These are phyloP conservation scores for Spodoptera litura DNA, from an alignment of 1,140 invertebrate species.

Conservation along the genomic window DNA sequence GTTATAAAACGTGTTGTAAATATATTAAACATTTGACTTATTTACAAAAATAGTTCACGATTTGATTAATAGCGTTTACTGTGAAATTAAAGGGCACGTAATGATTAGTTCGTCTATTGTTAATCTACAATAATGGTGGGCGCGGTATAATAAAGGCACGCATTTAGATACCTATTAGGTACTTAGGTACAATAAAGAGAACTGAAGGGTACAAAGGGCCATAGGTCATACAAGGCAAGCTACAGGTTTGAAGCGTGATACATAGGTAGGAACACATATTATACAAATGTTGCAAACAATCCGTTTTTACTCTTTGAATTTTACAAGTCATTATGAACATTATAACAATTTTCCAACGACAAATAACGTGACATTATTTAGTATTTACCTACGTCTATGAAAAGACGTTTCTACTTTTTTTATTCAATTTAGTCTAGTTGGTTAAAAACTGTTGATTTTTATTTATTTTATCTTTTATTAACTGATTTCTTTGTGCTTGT, in stretches of 20 bases:
- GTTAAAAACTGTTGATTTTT: not conserved
- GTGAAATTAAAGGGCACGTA: too few relatives aligned
- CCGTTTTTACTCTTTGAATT: too few relatives aligned
- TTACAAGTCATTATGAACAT: not conserved
- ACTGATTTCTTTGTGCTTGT: conserved; percentile 28
- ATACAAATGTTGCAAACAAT: too few relatives aligned
- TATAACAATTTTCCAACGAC: not conserved
- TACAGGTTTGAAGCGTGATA: too few relatives aligned
- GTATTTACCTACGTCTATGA: too few relatives aligned
- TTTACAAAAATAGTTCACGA: too few relatives aligned
- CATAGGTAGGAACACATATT: too few relatives aligned
- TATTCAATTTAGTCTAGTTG: too few relatives aligned
- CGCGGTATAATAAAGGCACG: conserved; percentile 13
- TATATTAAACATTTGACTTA: too few relatives aligned
- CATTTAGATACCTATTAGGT: too few relatives aligned
- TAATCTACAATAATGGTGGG: conserved; percentile 15
- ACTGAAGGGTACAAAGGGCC: not conserved
- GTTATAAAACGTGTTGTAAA: not conserved
- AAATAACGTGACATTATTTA: not conserved
- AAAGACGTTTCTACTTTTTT: too few relatives aligned
- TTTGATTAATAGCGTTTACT: too few relatives aligned
- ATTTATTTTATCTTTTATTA: not conserved
- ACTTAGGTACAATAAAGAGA: not conserved
- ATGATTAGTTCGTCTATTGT: not conserved
- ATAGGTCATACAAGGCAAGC: not conserved